Evolutionary conservation across 2,113 vertebrate species (phyloP), one percentile per base, ranked within the genome.

Genomic region (Rutilus rutilus): DNA sequence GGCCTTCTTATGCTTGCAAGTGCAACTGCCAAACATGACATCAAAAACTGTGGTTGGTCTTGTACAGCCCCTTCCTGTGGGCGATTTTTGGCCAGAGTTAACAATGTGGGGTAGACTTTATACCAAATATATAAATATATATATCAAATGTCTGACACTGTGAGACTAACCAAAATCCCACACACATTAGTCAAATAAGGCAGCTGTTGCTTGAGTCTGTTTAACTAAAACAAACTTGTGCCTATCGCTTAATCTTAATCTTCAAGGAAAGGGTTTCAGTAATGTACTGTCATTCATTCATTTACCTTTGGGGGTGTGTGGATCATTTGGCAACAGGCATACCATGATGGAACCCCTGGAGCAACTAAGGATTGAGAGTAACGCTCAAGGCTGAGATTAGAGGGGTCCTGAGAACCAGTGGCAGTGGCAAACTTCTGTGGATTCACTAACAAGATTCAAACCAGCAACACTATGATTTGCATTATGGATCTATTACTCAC

Each of bases 301-400:
- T 67, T 77, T 78, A 50, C 45, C 23, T 85, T 65, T 33, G 62
- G 79, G 59, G 25, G 25, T 2, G 25, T 81, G 42, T 82, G 42
- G 23, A 52, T 82, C 27, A 33, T 67, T 82, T 82, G 25, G 17
- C 45, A 33, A 33, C 25, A 2, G 79, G 25, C 42, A 52, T 27
- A 76, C 42, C 62, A 65, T 82, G 79, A 82, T 52, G 45, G 25
- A 52, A 67, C 45, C 60, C 62, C 42, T 21, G 42, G 39, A 65
- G 36, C 80, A 67, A 36, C 19, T 82, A n/a, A 52, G 45, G 45
- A 82, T 57, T 83, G 57, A 57, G 81, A 57, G 47, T 83, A 27
- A 73, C 1, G 65, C 81, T 83, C 45, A 39, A 69, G 62, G 81
- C 81, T 9, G 30, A 73, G 81, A 83, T 83, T 73, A 39, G 6